A percentile compares a stretch with the other conserved stretches of the same genome.
Conservation (phyloP, 2,113 vertebrate genomes). For the Buteo buteo region DNA sequence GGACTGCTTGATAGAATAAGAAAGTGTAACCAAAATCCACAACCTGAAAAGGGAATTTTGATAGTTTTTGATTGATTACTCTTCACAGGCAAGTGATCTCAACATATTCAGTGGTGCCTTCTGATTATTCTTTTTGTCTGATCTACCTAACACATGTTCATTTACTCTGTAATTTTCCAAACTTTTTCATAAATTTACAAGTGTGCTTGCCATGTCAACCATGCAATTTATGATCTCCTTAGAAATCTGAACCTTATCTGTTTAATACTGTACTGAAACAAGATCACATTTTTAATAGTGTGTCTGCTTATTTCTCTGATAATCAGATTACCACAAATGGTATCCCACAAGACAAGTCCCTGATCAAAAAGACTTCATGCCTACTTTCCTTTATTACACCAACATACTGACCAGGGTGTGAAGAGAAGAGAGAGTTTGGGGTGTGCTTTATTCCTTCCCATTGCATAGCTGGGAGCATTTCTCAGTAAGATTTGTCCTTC, state of each 20-base stretch:
- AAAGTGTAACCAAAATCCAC: background rate
- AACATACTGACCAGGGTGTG: background rate
- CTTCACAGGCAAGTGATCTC: background rate
- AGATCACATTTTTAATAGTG: background rate
- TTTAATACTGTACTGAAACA: background rate
- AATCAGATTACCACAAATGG: background rate
- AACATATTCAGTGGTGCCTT: background rate
- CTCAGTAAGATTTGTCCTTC: background rate
- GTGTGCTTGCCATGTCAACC: background rate
- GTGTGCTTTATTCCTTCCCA: background rate
- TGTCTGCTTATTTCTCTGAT: background rate
- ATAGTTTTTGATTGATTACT: background rate
- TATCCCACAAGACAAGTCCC: background rate
- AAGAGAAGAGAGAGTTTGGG: background rate
- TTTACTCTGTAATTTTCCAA: background rate
- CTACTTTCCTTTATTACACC: background rate
- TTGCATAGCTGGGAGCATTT: background rate
- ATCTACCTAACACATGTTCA: background rate
- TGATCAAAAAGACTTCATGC: background rate
- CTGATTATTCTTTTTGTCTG: background rate
- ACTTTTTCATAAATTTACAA: background rate
- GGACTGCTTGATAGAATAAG: background rate
- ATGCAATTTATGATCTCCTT: background rate
- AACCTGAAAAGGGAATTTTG: background rate
- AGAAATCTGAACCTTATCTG: background rate